Conservation (phyloP, 2,888 invertebrate genomes). For the Camponotus fellah region DNA sequence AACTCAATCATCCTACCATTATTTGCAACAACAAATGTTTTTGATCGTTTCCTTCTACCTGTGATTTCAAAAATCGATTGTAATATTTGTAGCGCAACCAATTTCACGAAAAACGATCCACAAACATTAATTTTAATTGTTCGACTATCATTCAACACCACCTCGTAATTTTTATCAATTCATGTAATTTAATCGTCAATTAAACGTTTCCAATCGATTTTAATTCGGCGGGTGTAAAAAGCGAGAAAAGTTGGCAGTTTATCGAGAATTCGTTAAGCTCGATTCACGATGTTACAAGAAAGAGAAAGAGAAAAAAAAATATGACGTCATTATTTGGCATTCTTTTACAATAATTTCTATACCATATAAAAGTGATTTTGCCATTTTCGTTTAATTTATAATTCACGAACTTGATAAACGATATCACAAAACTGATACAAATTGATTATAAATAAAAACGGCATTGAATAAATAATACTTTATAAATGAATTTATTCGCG, state of each 20-base stretch:
- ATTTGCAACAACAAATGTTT: conserved; percentile 14
- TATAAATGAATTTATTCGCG: conserved; percentile 30
- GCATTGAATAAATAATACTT: conserved; percentile 39
- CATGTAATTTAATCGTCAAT: conserved; percentile 50
- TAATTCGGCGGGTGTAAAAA: conserved; percentile 18
- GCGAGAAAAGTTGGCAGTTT: conserved; percentile 7
- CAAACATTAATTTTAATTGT: conserved; percentile 46
- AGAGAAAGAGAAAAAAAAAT: background rate
- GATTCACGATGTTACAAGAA: background rate
- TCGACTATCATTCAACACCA: conserved; percentile 24
- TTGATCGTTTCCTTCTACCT: conserved; percentile 25
- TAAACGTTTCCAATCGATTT: conserved; percentile 39
- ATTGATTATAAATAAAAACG: conserved; percentile 16
- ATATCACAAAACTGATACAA: background rate
- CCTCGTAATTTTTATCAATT: conserved; percentile 37
- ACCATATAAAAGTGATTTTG: background rate
- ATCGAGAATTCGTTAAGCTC: conserved; percentile 1
- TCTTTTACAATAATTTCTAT: background rate
- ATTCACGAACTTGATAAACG: too few relatives aligned
- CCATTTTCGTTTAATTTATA: background rate
- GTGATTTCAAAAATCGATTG: conserved; percentile 38
- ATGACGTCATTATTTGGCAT: conserved; percentile 13
- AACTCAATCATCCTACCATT: conserved; percentile 11
- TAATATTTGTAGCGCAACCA: conserved; percentile 14
- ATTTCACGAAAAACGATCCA: conserved; percentile 28